phyloP scores from a whole-genome alignment of 2,888 invertebrate genomes.

The Amblyteles armatorius region DNA sequence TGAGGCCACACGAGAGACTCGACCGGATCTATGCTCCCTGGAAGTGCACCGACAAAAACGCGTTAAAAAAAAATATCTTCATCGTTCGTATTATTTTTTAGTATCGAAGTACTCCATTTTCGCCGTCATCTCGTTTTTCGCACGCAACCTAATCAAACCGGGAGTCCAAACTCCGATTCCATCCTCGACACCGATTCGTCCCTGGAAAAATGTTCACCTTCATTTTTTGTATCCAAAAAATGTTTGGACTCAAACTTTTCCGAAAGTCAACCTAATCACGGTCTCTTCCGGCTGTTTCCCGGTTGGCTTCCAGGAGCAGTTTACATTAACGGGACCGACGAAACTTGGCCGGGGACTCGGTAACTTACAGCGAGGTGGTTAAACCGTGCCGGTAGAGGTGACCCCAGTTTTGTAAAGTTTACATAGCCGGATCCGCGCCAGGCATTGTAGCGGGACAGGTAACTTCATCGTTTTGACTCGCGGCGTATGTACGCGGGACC shows the following conservation, averaged over 20 bases:
- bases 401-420: slow-evolving; percentile 7
- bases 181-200: not conserved
- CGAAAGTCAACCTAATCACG: not conserved
- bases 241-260: not conserved
- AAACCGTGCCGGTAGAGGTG: not conserved
- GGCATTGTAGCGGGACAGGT: not conserved
- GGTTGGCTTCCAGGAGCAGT: slow-evolving; percentile 51
- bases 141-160: not conserved
- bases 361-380: slow-evolving; percentile 1
- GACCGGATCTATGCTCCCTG: slow-evolving; percentile 33
- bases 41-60: slow-evolving; percentile 31
- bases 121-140: not conserved
- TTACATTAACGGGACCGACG: slow-evolving; percentile 44
- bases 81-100: not conserved
- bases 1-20: not conserved
- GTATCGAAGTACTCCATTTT: not conserved
- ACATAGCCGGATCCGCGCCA: not conserved
- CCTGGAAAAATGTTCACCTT: not conserved
- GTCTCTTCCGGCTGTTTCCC: not conserved
- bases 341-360: slow-evolving; percentile 51
- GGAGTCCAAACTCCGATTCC: not conserved
- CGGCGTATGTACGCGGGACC: slow-evolving; percentile 9
- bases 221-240: not conserved
- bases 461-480: not conserved
- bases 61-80: not conserved